Evolutionary conservation across 2,113 vertebrate genomes (phyloP).

Genomic region (Protobothrops flavoviridis): DNA sequence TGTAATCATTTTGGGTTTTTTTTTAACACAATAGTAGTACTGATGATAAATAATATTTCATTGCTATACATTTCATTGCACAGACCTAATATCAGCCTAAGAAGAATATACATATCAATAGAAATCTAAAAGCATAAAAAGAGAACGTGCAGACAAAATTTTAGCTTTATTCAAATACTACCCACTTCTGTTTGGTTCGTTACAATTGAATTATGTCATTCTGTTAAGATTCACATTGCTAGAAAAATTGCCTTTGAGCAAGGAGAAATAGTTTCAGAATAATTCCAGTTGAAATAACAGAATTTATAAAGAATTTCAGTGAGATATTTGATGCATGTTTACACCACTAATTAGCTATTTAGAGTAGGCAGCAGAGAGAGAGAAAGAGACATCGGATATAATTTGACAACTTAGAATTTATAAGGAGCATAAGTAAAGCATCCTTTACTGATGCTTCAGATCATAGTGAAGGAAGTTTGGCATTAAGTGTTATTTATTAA

Average conservation of each 20-base stretch:
- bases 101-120: conserved; percentile 4
- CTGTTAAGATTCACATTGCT: not conserved
- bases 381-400: not conserved
- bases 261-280: conserved; percentile 8
- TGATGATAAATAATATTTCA: not conserved
- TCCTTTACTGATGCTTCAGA: not conserved
- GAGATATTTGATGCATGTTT: not conserved
- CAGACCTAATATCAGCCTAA: not conserved
- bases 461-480: not conserved
- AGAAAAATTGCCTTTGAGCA: not conserved
- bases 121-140: not conserved
- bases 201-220: not conserved
- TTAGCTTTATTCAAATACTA: not conserved
- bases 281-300: not conserved
- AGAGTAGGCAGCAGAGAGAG: not conserved
- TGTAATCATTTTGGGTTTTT: not conserved
- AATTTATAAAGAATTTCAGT: not conserved
- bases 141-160: not conserved
- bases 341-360: not conserved
- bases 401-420: not conserved
- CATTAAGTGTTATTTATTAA: not conserved
- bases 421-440: not conserved
- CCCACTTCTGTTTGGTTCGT: not conserved
- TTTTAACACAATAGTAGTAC: not conserved
- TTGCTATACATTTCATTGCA: not conserved